phyloP scores from a whole-genome alignment of 2,797 vertebrate genomes.

The Argentina silus region DNA sequence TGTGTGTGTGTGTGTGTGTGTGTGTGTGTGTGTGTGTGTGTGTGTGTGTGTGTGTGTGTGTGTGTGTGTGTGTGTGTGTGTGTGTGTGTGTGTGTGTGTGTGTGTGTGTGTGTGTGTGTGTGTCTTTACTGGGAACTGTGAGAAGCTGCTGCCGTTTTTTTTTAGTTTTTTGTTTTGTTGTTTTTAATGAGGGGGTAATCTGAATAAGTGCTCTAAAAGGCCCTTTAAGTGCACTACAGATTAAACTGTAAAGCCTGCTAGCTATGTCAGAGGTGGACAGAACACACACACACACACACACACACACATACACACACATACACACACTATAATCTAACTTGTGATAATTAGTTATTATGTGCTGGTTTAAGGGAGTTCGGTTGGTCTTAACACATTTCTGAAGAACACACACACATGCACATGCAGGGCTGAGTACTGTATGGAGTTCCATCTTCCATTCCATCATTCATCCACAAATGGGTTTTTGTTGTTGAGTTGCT shows the following conservation, averaged over 20 bases:
- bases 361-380: slow-evolving; percentile 56
- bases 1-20: neutral
- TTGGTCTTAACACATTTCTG: slow-evolving; percentile 55
- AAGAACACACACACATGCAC: slow-evolving; percentile 23
- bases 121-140: slow-evolving; percentile 1
- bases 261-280: slow-evolving; percentile 52
- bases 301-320: slow-evolving; percentile 20
- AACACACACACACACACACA: slow-evolving; percentile 18
- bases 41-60: neutral
- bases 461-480: too few relatives aligned
- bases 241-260: slow-evolving; percentile 65
- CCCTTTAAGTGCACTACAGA: slow-evolving; percentile 55
- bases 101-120: neutral
- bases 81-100: too few relatives aligned
- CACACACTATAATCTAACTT: slow-evolving; percentile 47
- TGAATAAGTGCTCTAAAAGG: slow-evolving; percentile 26
- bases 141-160: neutral
- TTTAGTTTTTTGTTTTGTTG: too few relatives aligned
- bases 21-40: neutral
- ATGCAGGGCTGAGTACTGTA: too few relatives aligned
- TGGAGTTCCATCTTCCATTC: too few relatives aligned
- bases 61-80: neutral
- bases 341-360: slow-evolving; percentile 63
- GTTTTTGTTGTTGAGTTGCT: slow-evolving; percentile 41
- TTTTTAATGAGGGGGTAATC: slow-evolving; percentile 1